These are phyloP conservation scores for Cryptops parisi DNA, from an alignment of 2,888 invertebrate species.

Conservation along the genomic window DNA sequence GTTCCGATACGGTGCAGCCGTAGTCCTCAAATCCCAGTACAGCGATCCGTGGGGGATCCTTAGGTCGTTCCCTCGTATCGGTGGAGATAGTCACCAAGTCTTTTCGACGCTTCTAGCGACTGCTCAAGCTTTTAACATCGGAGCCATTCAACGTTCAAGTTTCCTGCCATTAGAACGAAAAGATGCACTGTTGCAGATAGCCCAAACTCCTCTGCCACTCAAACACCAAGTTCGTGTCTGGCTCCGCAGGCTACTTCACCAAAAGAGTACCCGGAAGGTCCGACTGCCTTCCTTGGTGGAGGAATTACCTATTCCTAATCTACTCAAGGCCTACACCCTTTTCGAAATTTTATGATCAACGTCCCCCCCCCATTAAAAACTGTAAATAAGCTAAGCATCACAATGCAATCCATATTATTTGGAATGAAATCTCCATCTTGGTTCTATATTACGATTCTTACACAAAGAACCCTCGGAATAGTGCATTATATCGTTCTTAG, in stretches of 20 bases:
- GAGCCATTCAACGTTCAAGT: slow-evolving; percentile 60
- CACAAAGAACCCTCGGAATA: too few relatives aligned
- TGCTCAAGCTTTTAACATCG: slow-evolving; percentile 59
- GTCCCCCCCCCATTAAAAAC: too few relatives aligned
- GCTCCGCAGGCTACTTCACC: slow-evolving; percentile 43
- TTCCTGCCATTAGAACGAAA: slow-evolving; percentile 50
- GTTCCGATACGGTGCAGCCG: slow-evolving; percentile 60
- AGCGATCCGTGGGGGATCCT: slow-evolving; percentile 69
- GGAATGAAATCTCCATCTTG: neutral
- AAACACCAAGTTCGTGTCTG: slow-evolving; percentile 48
- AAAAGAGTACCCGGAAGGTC: slow-evolving; percentile 24
- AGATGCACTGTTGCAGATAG: slow-evolving; percentile 45
- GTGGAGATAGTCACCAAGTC: slow-evolving; percentile 39
- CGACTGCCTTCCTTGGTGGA: slow-evolving; percentile 42
- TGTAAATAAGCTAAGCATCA: too few relatives aligned
- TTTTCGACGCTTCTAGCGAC: slow-evolving; percentile 50
- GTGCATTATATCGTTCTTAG: too few relatives aligned
- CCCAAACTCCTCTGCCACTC: slow-evolving; percentile 50
- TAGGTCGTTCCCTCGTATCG: slow-evolving; percentile 56
- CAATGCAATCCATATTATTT: neutral
- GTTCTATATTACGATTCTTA: neutral
- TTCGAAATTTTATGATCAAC: slow-evolving; percentile 39
- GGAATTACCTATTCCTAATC: slow-evolving; percentile 47
- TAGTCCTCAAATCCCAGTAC: slow-evolving; percentile 67
- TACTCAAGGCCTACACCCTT: slow-evolving; percentile 49